A percentile compares a stretch with the other conserved stretches of the same genome.
phyloP scores from a whole-genome alignment of 2,797 vertebrate genomes.

The Karalla daura region DNA sequence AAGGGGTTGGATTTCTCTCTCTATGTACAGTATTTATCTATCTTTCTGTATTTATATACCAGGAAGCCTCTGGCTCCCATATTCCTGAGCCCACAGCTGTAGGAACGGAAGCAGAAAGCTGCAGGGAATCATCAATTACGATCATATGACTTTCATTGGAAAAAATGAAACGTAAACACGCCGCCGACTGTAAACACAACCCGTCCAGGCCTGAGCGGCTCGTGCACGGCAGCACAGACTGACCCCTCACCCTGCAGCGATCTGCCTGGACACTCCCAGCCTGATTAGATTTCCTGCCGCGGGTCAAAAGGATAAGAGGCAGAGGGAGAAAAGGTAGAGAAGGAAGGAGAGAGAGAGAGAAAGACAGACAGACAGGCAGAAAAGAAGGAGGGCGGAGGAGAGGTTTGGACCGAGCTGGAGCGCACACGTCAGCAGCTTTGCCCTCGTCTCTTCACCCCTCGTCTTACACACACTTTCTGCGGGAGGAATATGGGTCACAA shows the following conservation, averaged over 20 bases:
- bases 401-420: slow-evolving; percentile 7
- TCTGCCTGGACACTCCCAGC: slow-evolving; percentile 57
- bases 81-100: neutral
- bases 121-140: neutral
- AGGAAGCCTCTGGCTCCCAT: neutral
- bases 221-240: slow-evolving; percentile 39
- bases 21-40: no score
- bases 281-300: slow-evolving; percentile 73
- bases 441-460: neutral
- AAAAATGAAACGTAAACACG: slow-evolving; percentile 12
- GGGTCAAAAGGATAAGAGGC: slow-evolving; percentile 45
- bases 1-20: no score
- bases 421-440: slow-evolving; percentile 26
- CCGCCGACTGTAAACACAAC: slow-evolving; percentile 8
- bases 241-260: slow-evolving; percentile 45
- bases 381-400: slow-evolving; percentile 2
- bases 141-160: neutral
- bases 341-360: neutral
- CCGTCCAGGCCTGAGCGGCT: slow-evolving; percentile 11
- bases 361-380: neutral
- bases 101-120: neutral
- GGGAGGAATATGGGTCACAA: slow-evolving; percentile 55
- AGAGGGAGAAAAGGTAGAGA: no score
- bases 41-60: neutral
- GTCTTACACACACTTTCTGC: slow-evolving; percentile 9